A percentile compares a stretch with the other conserved stretches of the same genome.
These are phyloP conservation scores for Anthoscopus minutus DNA, from an alignment of 2,113 vertebrate genomes.

Conservation along the genomic window DNA sequence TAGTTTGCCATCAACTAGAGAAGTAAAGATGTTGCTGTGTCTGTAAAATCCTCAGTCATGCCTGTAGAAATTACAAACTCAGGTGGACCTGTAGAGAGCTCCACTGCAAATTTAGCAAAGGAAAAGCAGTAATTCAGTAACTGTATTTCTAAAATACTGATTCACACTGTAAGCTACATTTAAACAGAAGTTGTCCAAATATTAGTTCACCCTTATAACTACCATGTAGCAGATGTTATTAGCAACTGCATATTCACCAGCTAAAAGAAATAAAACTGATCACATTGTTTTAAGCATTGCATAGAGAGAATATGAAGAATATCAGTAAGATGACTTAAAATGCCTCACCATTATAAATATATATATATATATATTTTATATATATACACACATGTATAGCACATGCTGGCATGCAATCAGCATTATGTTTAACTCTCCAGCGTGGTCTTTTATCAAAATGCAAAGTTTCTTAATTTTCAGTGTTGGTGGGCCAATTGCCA, in stretches of 20 bases:
- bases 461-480: not conserved
- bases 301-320: not conserved
- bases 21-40: not conserved
- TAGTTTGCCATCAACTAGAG: not conserved
- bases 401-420: not conserved
- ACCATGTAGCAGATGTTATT: not conserved
- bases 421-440: not conserved
- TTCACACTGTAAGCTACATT: not conserved
- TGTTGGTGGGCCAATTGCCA: rapidly evolving
- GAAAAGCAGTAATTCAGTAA: not conserved
- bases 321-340: not conserved
- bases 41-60: not conserved
- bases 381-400: not conserved
- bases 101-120: not conserved
- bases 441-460: not conserved
- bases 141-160: not conserved
- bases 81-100: not conserved
- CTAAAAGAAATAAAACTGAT: not conserved
- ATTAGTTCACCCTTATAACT: not conserved
- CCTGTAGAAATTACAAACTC: not conserved
- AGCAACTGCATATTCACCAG: not conserved
- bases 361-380: not conserved
- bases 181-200: not conserved
- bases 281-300: not conserved
- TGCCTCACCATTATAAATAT: not conserved